Evolutionary conservation across 2,797 vertebrate genomes (phyloP).

Genomic region (Falco naumanni): DNA sequence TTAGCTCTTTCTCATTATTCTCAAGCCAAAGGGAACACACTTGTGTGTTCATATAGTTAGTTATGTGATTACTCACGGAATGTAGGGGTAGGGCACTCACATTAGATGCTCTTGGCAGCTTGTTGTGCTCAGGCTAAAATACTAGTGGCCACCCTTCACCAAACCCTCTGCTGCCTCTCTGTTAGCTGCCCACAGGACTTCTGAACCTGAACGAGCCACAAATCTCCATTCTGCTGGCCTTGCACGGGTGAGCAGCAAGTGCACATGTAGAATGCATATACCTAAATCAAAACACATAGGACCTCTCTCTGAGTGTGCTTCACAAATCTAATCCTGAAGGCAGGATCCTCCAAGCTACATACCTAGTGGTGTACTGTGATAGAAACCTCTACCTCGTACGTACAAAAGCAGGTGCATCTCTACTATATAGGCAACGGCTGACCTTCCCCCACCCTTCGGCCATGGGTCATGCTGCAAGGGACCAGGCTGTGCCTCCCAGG

Average conservation of each 20-base stretch:
- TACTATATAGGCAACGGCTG: not conserved
- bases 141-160: not conserved
- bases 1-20: not conserved
- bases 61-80: not conserved
- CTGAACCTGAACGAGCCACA: not conserved
- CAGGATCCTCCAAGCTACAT: not conserved
- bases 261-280: fast-evolving
- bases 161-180: not conserved
- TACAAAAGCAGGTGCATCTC: not conserved
- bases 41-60: not conserved
- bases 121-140: not conserved
- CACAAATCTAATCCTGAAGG: not conserved
- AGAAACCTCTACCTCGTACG: fast-evolving
- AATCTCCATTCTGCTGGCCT: not conserved
- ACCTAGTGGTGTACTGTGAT: not conserved
- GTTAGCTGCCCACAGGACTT: not conserved
- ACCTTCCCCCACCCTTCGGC: not conserved
- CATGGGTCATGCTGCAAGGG: not conserved
- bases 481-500: not conserved
- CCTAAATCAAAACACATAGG: not conserved
- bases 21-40: not conserved
- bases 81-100: not conserved
- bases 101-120: not conserved
- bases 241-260: not conserved
- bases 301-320: not conserved